Evolutionary conservation across 2,113 vertebrate species (phyloP).

Genomic region (Antechinus flavipes): DNA sequence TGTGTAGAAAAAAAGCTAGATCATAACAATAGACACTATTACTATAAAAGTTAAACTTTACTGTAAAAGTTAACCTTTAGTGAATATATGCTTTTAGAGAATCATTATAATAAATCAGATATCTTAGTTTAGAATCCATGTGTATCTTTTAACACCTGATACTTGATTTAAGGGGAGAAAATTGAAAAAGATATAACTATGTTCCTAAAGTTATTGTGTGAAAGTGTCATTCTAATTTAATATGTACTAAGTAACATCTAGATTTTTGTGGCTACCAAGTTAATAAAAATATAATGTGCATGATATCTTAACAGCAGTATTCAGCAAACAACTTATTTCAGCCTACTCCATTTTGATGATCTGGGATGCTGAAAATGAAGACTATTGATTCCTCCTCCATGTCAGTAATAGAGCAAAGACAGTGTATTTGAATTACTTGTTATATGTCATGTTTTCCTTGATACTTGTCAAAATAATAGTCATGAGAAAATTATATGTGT

Average conservation of each 20-base stretch:
- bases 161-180: conserved; percentile 20
- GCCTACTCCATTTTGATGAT: conserved; percentile 14
- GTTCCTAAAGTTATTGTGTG: conserved; percentile 29
- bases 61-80: neutral
- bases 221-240: neutral
- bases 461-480: neutral
- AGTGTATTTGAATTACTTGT: neutral
- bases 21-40: neutral
- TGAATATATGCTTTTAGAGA: neutral
- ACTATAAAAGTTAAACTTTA: neutral
- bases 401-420: neutral
- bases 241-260: neutral
- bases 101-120: conserved; percentile 12
- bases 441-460: neutral
- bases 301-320: neutral
- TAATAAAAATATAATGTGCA: neutral
- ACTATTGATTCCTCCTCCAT: conserved; percentile 9
- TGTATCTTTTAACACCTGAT: neutral
- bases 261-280: neutral
- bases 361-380: neutral
- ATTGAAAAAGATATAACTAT: neutral
- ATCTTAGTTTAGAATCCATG: neutral
- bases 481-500: neutral
- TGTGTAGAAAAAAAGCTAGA: conserved; percentile 5
- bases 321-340: conserved; percentile 10